Conservation (phyloP, 2,888 invertebrate species). For the Oscheius sp. region DNA sequence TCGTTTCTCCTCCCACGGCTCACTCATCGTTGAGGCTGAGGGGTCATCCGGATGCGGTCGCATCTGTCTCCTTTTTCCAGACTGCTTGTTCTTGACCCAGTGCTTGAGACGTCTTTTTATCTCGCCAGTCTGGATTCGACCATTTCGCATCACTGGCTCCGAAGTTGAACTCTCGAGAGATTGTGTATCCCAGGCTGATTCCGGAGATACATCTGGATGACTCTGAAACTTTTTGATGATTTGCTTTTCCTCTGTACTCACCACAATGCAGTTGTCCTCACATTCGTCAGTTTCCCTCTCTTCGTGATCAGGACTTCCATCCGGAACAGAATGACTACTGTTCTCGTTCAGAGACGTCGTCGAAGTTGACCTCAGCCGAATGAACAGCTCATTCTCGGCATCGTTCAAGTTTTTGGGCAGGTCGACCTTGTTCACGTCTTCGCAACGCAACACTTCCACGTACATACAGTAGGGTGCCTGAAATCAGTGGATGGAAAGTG, state of each 20-base stretch:
- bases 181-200: constrained; percentile 76
- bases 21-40: constrained; percentile 94
- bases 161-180: constrained; percentile 81
- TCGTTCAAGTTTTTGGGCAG: constrained; percentile 38
- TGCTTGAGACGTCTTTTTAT: constrained; percentile 86
- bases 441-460: constrained; percentile 83
- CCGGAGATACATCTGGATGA: constrained; percentile 22
- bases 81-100: constrained; percentile 79
- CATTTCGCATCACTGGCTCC: constrained; percentile 36
- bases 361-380: constrained; percentile 3
- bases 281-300: constrained; percentile 72
- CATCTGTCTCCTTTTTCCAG: constrained; percentile 77
- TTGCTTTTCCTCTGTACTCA: not conserved
- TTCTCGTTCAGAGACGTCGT: constrained; percentile 25
- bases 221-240: not conserved
- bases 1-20: constrained; percentile 82
- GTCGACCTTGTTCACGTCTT: constrained; percentile 29
- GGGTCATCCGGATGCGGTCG: constrained; percentile 97
- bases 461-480: constrained; percentile 97
- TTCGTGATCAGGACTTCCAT: constrained; percentile 2
- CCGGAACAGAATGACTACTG: constrained; percentile 6
- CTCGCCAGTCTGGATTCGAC: constrained; percentile 83
- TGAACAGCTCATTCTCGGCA: constrained; percentile 39
- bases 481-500: constrained; percentile 38
- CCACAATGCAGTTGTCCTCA: constrained; percentile 10